Conservation (phyloP, 2,888 invertebrate species). For the Octodonta nipae region DNA sequence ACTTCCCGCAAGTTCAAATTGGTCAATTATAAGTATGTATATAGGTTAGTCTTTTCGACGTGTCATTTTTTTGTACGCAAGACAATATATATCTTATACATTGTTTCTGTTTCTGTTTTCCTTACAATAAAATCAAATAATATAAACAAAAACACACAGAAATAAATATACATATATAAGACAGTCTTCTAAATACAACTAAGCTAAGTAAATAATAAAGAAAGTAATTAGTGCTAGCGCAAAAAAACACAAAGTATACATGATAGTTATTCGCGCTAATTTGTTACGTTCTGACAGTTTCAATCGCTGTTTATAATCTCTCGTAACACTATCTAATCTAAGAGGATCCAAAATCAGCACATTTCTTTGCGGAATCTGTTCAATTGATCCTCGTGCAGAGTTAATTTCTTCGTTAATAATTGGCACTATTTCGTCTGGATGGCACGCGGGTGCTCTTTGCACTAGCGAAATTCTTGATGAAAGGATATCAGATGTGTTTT, state of each 20-base stretch:
- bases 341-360: conserved; percentile 39
- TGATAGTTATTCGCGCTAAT: conserved; percentile 41
- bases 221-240: conserved; percentile 40
- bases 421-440: conserved; percentile 31
- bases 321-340: conserved; percentile 38
- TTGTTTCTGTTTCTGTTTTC: too few species aligned
- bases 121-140: neutral
- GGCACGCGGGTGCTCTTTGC: conserved; percentile 14
- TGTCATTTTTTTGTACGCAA: too few species aligned
- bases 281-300: conserved; percentile 36
- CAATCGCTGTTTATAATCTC: conserved; percentile 22
- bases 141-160: neutral
- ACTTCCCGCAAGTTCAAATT: too few species aligned
- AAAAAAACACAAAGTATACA: conserved; percentile 43
- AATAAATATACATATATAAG: too few species aligned
- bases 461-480: too few species aligned
- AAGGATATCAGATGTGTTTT: neutral
- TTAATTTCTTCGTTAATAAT: too few species aligned
- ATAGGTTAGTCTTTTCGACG: too few species aligned
- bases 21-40: too few species aligned
- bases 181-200: too few species aligned
- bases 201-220: conserved; percentile 43
- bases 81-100: too few species aligned
- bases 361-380: conserved; percentile 18
- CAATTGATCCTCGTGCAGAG: conserved; percentile 22